These are phyloP conservation scores for Gymnopithys bicolor DNA, from an alignment of 2,797 vertebrate genomes.

Conservation along the genomic window DNA sequence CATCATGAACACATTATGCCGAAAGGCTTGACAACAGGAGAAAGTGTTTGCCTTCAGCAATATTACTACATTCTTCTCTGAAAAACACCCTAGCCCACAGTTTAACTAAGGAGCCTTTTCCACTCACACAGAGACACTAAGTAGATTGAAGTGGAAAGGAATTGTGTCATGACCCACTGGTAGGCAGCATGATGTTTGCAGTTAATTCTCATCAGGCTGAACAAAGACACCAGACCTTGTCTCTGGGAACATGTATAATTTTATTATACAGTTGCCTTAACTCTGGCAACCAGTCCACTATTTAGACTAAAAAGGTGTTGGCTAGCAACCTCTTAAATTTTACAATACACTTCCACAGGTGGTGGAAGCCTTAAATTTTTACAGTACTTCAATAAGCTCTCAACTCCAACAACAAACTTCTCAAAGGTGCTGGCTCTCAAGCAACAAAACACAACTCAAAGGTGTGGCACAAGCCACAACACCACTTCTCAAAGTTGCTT, in stretches of 20 bases:
- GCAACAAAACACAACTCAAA: not conserved
- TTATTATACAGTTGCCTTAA: not conserved
- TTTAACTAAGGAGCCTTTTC: not conserved
- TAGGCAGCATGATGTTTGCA: not conserved
- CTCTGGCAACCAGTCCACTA: not conserved
- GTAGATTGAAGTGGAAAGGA: not conserved
- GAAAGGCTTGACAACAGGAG: not conserved
- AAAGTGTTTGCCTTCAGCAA: not conserved
- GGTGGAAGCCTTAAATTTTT: not conserved
- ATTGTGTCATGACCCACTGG: not conserved
- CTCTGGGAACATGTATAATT: not conserved
- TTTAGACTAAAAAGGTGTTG: not conserved
- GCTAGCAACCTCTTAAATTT: not conserved
- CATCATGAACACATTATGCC: not conserved
- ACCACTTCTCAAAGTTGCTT: not conserved
- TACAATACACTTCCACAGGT: not conserved
- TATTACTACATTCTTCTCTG: not conserved
- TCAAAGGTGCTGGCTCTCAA: not conserved
- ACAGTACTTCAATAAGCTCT: not conserved
- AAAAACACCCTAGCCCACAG: not conserved
- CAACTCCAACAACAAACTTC: not conserved
- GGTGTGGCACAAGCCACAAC: not conserved
- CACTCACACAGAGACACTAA: not conserved
- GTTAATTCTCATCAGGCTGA: not conserved
- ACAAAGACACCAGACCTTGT: rapidly evolving